These are phyloP conservation scores for Sapajus apella DNA, from an alignment of 2,113 vertebrate genomes.

Conservation along the genomic window DNA sequence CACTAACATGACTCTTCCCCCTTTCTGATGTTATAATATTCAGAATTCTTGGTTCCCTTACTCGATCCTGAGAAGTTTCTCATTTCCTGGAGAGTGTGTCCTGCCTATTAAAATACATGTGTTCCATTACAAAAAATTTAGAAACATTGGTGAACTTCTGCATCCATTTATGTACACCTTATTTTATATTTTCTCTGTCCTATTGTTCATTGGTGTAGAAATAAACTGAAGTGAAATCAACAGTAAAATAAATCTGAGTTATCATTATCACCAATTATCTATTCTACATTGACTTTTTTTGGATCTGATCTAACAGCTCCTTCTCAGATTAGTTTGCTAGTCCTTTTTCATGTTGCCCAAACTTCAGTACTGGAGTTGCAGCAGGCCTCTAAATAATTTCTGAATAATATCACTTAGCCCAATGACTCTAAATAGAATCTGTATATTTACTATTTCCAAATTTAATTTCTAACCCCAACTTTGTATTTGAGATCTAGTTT, in stretches of 20 bases:
- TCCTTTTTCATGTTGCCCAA: neutral
- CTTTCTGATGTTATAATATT: neutral
- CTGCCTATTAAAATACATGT: neutral
- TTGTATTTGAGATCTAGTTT: neutral
- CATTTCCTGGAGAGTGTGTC: neutral
- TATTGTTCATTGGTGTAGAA: neutral
- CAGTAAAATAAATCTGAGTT: neutral
- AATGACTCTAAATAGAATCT: neutral
- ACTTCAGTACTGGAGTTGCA: neutral
- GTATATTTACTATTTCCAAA: neutral
- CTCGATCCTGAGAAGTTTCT: neutral
- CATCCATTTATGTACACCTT: neutral
- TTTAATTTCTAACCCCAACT: neutral
- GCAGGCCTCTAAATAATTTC: neutral
- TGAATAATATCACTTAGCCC: neutral
- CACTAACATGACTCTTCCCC: rapidly evolving
- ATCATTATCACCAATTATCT: neutral
- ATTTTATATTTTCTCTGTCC: neutral
- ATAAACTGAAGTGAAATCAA: neutral
- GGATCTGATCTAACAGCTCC: neutral
- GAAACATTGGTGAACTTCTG: neutral
- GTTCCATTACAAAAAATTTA: neutral
- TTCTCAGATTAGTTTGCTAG: neutral
- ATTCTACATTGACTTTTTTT: neutral
- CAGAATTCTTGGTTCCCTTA: neutral